Base-by-base conservation (phyloP, 2,113 vertebrate genomes). In the Australoheros scitulus region DNA sequence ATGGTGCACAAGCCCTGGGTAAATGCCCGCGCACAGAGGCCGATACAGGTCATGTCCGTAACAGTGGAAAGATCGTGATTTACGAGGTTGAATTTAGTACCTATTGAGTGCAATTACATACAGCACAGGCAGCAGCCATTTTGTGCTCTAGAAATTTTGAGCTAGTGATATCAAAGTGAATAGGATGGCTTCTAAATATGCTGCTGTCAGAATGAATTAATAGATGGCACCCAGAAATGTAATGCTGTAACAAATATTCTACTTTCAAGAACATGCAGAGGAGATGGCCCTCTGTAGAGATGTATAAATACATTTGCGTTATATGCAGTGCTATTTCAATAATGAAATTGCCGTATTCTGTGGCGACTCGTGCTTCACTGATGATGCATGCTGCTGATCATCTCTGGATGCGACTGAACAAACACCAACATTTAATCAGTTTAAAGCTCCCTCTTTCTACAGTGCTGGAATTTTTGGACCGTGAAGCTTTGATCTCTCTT, bases 21-120 rank as follows among this genome's bases (percentile, higher is more conserved):
- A 94, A 95, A 94, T 88, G 90, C 94, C 95, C 94, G 93, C 85
- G 87, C 77, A 63, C 88, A 88, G 82, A 92, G 91, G 93, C 89
- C 72, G 38, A 61, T 81, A 79, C 38, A 26, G 78, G 83, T 88
- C 85, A 86, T 64, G 82, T 86, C 82, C 82, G 82, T 78, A 86
- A 80, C 80, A 13, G 56, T 38, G 81, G 57, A 77, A 77, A 83
- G 26, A 57, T 72, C 52, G 77, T 95, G 94, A 96, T 96, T 96
- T 95, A 95, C 85, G 92, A 95, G 79, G 61, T 60, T 80, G 90
- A 79, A 88, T 94, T 93, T 90, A 89, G 86, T 90, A 89, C 92
- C 87, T 81, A 93, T 91, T 90, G 93, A 94, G 92, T 6, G 36
- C 88, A 93, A 93, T 94, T 92, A 91, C 88, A 89, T 85, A 84